Percentiles rank a stretch among this genome's conserved stretches.
Conservation (phyloP, 2,888 invertebrate genomes). For the Antitype chi region DNA sequence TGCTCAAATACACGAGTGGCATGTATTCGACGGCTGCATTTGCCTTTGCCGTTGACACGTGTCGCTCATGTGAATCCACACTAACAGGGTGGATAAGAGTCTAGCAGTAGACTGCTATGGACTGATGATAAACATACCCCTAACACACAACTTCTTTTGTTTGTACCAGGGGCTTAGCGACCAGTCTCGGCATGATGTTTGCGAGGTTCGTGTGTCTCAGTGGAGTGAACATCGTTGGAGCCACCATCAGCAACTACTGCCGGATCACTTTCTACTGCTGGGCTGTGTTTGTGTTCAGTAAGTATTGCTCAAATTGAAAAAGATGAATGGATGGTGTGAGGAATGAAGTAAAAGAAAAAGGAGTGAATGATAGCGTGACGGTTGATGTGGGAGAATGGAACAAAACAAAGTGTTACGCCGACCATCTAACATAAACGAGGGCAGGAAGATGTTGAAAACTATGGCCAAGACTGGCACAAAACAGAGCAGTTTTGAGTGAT, state of each 20-base stretch:
- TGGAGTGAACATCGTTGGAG: constrained; percentile 69
- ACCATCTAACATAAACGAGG: not conserved
- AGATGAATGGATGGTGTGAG: not conserved
- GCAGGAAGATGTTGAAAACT: not conserved
- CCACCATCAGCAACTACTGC: constrained; percentile 61
- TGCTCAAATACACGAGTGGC: too few species aligned
- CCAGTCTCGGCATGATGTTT: constrained; percentile 68
- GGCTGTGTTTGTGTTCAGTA: constrained; percentile 66
- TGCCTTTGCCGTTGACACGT: too few species aligned
- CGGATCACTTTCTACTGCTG: constrained; percentile 69
- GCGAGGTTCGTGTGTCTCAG: constrained; percentile 67
- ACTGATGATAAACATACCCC: not conserved
- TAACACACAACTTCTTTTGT: not conserved
- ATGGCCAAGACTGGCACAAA: not conserved
- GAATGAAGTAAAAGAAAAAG: not conserved
- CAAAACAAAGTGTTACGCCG: too few species aligned
- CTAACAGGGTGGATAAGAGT: not conserved
- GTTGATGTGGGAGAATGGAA: not conserved
- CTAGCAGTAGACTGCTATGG: not conserved
- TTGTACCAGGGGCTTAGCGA: constrained; percentile 67
- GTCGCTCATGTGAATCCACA: too few species aligned
- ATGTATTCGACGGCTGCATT: too few species aligned
- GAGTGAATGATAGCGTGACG: too few species aligned
- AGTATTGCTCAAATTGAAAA: constrained; percentile 40
- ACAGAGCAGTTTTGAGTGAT: not conserved